Conservation (phyloP, 1,140 invertebrate species). For the Brachystomella parvula region DNA sequence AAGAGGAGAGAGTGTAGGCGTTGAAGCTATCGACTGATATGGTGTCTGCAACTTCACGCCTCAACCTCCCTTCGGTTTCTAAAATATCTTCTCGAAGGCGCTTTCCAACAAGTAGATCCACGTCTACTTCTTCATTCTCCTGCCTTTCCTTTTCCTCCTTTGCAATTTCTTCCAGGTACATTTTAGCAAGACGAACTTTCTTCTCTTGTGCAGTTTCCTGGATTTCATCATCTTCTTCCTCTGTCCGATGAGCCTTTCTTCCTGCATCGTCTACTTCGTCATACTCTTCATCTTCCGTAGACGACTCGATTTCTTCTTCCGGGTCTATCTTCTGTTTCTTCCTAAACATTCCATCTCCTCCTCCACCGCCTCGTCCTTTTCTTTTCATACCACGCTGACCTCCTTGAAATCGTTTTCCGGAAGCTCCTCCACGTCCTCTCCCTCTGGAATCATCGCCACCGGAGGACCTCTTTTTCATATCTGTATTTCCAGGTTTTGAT, state of each 20-base stretch:
- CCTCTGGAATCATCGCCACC: neutral
- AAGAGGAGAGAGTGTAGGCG: slow-evolving; percentile 50
- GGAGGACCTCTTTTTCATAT: slow-evolving; percentile 10
- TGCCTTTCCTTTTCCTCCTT: slow-evolving; percentile 63
- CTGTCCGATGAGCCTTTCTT: slow-evolving; percentile 5
- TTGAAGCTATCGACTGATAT: slow-evolving; percentile 46
- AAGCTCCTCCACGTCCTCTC: neutral
- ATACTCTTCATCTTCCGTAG: slow-evolving; percentile 1
- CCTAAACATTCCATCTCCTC: neutral
- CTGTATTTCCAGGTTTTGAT: slow-evolving; percentile 12
- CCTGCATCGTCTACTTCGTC: slow-evolving; percentile 1
- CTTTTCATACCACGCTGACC: neutral
- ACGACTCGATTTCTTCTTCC: slow-evolving; percentile 22
- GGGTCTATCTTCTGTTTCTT: slow-evolving; percentile 24
- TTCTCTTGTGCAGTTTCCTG: slow-evolving; percentile 81
- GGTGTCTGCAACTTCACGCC: slow-evolving; percentile 61
- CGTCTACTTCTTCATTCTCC: slow-evolving; percentile 58
- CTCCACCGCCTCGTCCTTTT: neutral
- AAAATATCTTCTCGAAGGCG: slow-evolving; percentile 73
- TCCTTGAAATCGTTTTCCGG: neutral
- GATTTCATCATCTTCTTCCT: slow-evolving; percentile 46
- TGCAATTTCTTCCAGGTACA: slow-evolving; percentile 78
- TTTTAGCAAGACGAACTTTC: slow-evolving; percentile 74
- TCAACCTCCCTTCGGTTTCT: slow-evolving; percentile 70
- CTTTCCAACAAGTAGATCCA: slow-evolving; percentile 47